Base-by-base conservation (phyloP, 2,797 vertebrate species). In the Cuculus canorus region DNA sequence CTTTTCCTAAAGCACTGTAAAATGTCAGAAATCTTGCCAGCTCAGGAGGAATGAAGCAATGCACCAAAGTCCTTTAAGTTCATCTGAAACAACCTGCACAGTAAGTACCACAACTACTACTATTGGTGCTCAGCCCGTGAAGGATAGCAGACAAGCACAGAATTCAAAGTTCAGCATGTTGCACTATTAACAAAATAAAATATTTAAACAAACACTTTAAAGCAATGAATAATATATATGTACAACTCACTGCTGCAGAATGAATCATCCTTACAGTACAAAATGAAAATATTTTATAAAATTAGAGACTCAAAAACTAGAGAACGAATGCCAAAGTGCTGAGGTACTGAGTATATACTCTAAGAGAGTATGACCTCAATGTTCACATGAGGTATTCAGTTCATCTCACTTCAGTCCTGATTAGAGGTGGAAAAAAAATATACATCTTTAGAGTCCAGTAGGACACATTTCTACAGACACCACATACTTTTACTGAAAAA, bases 201-300 rank as follows among this genome's bases (percentile, higher is more conserved):
- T 94, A 97, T 96, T 97, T 91, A 97, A 96, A 87, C 87, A 96
- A 89, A 78, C 85, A 95, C 86, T 96, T 97, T 86, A 48, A 86
- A 92, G 71, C 95, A 89, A 97, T 98, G 94, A 98, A 98, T 97
- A 97, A 98, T 97, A 97, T 68, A 98, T 96, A 86, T 21, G 28
- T 88, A 92, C 45, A 65, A 68, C 92, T 92, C 91, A 91, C 72
- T 95, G 66, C 80, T 94, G 79, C 89, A 90, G 86, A 97, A 97
- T 88, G 92, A 93, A 88, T 96, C 95, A 96, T 89, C 89, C 85
- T 96, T 82, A 53, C 77, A 93, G 72, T 78, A 83, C 27, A 92
- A 92, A 95, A 94, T 83, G 73, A 96, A 91, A 95, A 81, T 60
- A 78, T 86, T 86, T 76, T 65, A 50, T 52, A 87, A 82, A 92